These are phyloP conservation scores for Pantherophis guttatus DNA, from an alignment of 2,113 vertebrate species.

Conservation along the genomic window DNA sequence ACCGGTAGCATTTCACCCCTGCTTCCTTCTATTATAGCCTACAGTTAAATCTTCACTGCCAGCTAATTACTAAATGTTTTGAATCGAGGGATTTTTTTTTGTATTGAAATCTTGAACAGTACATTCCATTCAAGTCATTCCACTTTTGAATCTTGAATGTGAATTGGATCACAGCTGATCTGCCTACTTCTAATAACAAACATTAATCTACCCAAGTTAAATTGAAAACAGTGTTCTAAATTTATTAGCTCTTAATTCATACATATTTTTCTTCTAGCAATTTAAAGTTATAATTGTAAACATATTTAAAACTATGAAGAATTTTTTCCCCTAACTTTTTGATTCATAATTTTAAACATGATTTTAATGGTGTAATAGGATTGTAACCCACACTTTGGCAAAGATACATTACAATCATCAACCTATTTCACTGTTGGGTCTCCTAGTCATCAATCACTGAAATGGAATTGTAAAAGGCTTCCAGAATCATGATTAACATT, in stretches of 20 bases:
- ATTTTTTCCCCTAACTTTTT: background rate
- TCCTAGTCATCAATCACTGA: background rate
- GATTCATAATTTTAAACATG: background rate
- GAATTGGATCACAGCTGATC: background rate
- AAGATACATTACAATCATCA: background rate
- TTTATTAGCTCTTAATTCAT: background rate
- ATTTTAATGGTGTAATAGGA: background rate
- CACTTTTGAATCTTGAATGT: background rate
- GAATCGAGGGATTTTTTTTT: background rate
- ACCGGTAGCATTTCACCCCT: too few species aligned
- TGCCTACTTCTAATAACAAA: background rate
- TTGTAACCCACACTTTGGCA: slow-evolving; percentile 11
- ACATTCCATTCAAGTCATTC: background rate
- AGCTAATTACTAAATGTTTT: background rate
- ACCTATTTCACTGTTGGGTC: background rate
- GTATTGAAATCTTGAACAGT: background rate
- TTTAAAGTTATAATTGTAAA: background rate
- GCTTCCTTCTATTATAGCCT: background rate
- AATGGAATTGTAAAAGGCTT: background rate
- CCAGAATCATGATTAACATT: background rate
- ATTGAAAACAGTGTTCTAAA: background rate
- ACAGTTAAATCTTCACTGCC: background rate
- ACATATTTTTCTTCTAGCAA: background rate
- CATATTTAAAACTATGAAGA: background rate
- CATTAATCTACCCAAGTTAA: background rate